phyloP scores from a whole-genome alignment of 2,888 invertebrate genomes.

The Erebia aethiops region DNA sequence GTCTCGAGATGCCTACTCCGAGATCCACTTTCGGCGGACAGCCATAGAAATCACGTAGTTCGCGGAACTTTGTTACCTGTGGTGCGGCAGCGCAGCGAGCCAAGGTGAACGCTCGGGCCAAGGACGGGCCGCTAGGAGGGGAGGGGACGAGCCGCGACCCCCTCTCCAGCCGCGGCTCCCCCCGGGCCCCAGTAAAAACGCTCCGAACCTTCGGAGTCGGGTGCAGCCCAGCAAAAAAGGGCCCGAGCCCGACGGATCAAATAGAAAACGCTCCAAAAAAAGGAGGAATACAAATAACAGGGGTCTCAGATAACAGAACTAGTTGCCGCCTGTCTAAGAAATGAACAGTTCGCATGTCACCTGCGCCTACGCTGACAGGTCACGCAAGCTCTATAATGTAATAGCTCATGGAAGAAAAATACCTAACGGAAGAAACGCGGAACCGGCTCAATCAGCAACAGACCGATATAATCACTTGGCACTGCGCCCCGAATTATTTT shows the following conservation, averaged over 20 bases:
- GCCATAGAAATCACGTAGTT: slow-evolving; percentile 81
- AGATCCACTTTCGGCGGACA: slow-evolving; percentile 74
- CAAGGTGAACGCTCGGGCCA: slow-evolving; percentile 83
- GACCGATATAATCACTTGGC: slow-evolving; percentile 60
- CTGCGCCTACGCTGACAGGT: slow-evolving; percentile 75
- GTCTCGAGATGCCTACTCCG: slow-evolving; percentile 57
- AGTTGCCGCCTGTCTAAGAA: slow-evolving; percentile 63
- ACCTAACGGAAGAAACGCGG: slow-evolving; percentile 70
- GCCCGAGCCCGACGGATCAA: slow-evolving; percentile 69
- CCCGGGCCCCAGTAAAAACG: slow-evolving; percentile 70
- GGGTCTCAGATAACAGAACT: slow-evolving; percentile 75
- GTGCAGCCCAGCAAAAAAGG: slow-evolving; percentile 76
- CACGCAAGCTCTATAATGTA: slow-evolving; percentile 69
- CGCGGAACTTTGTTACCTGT: slow-evolving; percentile 83
- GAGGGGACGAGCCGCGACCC: slow-evolving; percentile 64
- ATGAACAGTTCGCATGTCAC: slow-evolving; percentile 72
- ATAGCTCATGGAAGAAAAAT: slow-evolving; percentile 67
- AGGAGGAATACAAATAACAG: slow-evolving; percentile 68
- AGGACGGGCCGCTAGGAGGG: slow-evolving; percentile 77
- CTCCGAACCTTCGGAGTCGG: slow-evolving; percentile 72
- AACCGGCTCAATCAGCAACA: slow-evolving; percentile 60
- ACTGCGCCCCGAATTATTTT: slow-evolving; percentile 49
- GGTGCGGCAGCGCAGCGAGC: slow-evolving; percentile 77
- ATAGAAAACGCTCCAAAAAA: slow-evolving; percentile 77
- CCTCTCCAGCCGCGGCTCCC: slow-evolving; percentile 50